phyloP scores from a whole-genome alignment of 2,797 vertebrate genomes.

The Anguilla megastoma region DNA sequence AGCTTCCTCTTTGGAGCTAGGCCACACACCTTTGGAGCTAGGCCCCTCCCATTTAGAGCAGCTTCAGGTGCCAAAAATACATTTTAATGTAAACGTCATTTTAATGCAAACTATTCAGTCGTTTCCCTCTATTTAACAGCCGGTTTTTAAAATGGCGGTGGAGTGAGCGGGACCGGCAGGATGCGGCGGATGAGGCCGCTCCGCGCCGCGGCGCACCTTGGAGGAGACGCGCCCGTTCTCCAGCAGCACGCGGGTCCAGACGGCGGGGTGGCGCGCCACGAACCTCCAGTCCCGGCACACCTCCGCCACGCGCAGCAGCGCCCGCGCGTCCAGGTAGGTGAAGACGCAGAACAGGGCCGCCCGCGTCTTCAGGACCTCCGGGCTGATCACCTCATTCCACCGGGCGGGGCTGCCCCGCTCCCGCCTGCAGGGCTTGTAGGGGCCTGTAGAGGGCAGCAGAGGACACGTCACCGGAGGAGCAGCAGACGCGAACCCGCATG shows the following conservation, averaged over 20 bases:
- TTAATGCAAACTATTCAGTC: neutral
- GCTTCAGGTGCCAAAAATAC: no score
- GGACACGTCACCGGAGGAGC: neutral
- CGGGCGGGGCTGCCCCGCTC: slow-evolving; percentile 69
- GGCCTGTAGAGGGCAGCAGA: slow-evolving; percentile 29
- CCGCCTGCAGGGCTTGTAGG: slow-evolving; percentile 46
- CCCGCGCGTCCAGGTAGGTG: slow-evolving; percentile 96
- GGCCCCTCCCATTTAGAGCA: no score
- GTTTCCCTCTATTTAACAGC: neutral
- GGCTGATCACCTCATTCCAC: slow-evolving; percentile 73
- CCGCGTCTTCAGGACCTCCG: slow-evolving; percentile 95
- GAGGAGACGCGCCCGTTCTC: slow-evolving; percentile 83
- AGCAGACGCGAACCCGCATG: neutral
- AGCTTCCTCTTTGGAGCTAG: no score
- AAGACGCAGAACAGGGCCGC: slow-evolving; percentile 98
- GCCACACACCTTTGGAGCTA: no score
- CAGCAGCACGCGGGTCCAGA: slow-evolving; percentile 94
- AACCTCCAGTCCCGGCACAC: slow-evolving; percentile 97
- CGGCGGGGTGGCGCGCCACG: slow-evolving; percentile 92
- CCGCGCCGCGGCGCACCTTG: slow-evolving; percentile 82
- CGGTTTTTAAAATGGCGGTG: neutral
- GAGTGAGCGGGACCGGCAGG: neutral
- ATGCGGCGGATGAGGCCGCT: no score
- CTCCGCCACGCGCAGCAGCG: slow-evolving; percentile 85
- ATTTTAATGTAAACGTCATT: neutral